These are phyloP conservation scores for Standfussiana lucernea DNA, from an alignment of 2,888 invertebrate genomes.

Conservation along the genomic window DNA sequence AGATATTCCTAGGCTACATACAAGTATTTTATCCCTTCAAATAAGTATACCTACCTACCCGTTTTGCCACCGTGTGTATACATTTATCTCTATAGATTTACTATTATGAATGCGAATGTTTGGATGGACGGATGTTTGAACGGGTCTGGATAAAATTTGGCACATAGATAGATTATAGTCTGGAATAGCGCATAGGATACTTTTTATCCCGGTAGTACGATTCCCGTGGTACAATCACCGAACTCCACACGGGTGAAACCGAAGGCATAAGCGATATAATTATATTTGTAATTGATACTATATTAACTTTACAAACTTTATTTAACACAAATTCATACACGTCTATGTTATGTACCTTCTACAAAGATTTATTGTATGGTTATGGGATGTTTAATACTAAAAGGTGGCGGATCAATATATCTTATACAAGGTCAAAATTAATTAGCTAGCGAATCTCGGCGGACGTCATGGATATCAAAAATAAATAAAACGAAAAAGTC, in stretches of 20 bases:
- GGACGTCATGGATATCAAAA: not conserved
- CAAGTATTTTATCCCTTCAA: not conserved
- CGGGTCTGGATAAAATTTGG: not conserved
- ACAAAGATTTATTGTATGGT: constrained; percentile 19
- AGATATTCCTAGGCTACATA: not conserved
- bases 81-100: not conserved
- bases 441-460: not conserved
- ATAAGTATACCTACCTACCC: not conserved
- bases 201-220: not conserved
- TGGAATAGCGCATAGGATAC: no score
- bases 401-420: constrained; percentile 35
- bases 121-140: not conserved
- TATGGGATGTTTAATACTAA: constrained; percentile 21
- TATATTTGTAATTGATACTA: not conserved
- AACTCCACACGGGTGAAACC: no score
- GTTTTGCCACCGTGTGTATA: not conserved
- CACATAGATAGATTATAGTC: no score
- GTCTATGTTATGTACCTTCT: not conserved
- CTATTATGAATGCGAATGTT: not conserved
- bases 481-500: not conserved
- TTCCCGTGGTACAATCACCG: not conserved
- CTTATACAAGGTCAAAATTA: not conserved
- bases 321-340: not conserved
- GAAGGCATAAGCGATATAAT: not conserved
- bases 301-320: not conserved